Evolutionary conservation across 35 echinoderm and acorn worm species (phyloP), one percentile per base, ranked within the genome.

Genomic region (Hemicentrotus pulcherrimus): DNA sequence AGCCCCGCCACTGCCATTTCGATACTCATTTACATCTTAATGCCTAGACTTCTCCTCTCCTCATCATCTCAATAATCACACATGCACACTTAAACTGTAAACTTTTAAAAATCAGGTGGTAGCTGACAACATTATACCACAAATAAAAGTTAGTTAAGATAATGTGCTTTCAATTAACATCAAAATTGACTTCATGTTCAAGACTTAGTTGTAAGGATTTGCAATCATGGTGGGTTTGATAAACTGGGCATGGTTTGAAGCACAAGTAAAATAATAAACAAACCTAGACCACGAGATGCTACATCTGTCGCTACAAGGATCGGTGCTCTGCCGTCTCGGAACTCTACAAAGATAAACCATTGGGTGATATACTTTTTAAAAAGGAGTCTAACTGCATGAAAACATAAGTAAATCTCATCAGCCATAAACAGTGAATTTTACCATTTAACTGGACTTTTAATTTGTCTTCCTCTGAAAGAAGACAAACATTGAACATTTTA

Each of bases 221-320:
- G n/a, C 15, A 28, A n/a, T 78, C 19, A 78, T 78, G 24, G 24
- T 78, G 22, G 65, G 65, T 28, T n/a, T 22, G 28, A 78, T 78
- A n/a, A 78, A 28, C 65, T 28, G 65, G 65, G 19, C 28, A 70
- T 70, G 24, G 28, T 78, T 78, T n/a, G 65, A 0, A 22, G 28
- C 65, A 78, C 19, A 6, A 18, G 65, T 78, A 78, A 78, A 78
- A 22, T 28, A 78, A 59, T 46, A 94, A 91, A 97, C 98, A 96
- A 95, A 99, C 98, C 98, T 97, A 99, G 61, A 61, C 98, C 98
- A 88, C 98, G 96, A 31, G 98, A 99, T 65, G 98, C 98, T 18
- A 99, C 98, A 91, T 99, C 98, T 32, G 98, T 99, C 50, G 98
- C 98, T 11, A 98, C 97, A 12, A 99, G 94, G 60, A 99, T 99